phyloP scores from a whole-genome alignment of 2,888 invertebrate species.

The Rhamnusium bicolor region DNA sequence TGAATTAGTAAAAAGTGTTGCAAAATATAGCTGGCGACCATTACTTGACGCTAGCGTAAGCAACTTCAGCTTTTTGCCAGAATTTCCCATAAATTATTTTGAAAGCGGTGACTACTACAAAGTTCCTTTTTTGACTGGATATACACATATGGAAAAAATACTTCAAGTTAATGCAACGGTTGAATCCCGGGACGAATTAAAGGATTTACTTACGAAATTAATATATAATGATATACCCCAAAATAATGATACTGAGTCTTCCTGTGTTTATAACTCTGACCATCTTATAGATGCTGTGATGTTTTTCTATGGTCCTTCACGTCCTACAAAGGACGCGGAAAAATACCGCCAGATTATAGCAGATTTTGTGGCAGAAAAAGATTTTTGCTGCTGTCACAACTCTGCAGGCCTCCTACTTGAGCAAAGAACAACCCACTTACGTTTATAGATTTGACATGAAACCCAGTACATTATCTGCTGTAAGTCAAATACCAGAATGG shows the following conservation, averaged over 20 bases:
- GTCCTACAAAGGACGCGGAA: constrained; percentile 76
- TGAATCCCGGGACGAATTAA: constrained; percentile 71
- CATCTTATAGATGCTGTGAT: constrained; percentile 82
- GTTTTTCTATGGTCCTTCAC: constrained; percentile 83
- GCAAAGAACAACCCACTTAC: constrained; percentile 76
- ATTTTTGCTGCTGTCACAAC: constrained; percentile 81
- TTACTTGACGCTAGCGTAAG: constrained; percentile 82
- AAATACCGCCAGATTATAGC: constrained; percentile 78
- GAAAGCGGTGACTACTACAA: constrained; percentile 77
- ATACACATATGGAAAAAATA: constrained; percentile 87
- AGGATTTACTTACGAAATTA: constrained; percentile 76
- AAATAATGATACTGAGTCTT: constrained; percentile 73
- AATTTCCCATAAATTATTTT: constrained; percentile 78
- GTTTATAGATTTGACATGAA: constrained; percentile 85
- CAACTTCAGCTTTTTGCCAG: constrained; percentile 79
- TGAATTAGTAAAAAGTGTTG: constrained; percentile 59
- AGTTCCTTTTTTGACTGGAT: constrained; percentile 81
- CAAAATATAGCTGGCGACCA: constrained; percentile 80
- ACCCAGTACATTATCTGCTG: constrained; percentile 78
- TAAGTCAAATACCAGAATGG: constrained; percentile 83
- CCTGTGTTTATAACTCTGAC: constrained; percentile 75
- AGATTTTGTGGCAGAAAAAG: constrained; percentile 83
- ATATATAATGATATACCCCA: constrained; percentile 77
- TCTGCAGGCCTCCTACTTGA: constrained; percentile 78
- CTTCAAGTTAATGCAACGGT: constrained; percentile 76